Base-by-base conservation (phyloP, 53 echinoderm and acorn worm species). In the Luidia sarsii region DNA sequence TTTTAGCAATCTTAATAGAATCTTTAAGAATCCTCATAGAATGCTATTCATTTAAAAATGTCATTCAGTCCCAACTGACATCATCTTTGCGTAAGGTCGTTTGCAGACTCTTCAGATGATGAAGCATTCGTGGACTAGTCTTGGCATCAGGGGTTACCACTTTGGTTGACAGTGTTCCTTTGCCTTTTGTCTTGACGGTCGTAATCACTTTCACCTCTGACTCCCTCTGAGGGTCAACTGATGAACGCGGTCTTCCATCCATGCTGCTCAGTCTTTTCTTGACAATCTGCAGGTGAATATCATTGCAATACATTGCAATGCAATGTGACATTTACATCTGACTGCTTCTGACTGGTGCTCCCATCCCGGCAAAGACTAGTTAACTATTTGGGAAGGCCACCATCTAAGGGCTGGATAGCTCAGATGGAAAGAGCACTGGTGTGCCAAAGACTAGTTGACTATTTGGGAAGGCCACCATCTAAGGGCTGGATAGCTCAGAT, bases 181-280 rank as follows among this genome's bases (percentile, higher is more conserved):
- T 82, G 33, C 97, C 97, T 64, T 72, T 90, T 1, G 97, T 87
- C 75, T 72, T 96, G 15, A 96, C 97, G 0, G 97, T 96, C 39
- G 97, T 96, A 21, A 96, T 91, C 39, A 96, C 97, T 82, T 93
- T 93, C 1, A 96, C 97, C 22, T 96, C 97, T 0, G 83, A 87
- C 10, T 68, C 88, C 10, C 31, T 79, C 18, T 82, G 52, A 14
- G 72, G 14, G 1, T 7, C 39, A 15, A 34, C 82, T 57, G 87
- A 87, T 33, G 71, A 38, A 32, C 63, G 35, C 8, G 54, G 57
- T 20, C 56, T 69, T 1, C 55, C 23, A 0, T 43, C 48, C 49
- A 45, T 36, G 33, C 65, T 80, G 55, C 24, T 33, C 1, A 20
- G 39, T 24, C 30, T 57, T 35, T 79, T 53, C 65, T 81, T 89